phyloP scores from a whole-genome alignment of 2,888 invertebrate genomes.

The Plemyria rubiginata region DNA sequence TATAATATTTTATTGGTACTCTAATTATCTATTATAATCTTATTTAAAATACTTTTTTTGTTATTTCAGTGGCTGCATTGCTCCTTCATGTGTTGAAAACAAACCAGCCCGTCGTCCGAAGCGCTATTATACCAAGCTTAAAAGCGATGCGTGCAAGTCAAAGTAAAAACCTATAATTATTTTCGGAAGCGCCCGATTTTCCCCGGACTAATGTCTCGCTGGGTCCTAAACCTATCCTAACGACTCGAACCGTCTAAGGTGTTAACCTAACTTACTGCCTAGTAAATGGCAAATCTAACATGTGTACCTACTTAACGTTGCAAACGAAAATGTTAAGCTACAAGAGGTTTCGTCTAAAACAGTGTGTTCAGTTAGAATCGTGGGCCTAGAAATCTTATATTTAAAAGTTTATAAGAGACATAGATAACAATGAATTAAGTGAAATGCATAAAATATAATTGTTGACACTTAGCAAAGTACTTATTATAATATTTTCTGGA shows the following conservation, averaged over 20 bases:
- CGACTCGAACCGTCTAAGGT: background rate
- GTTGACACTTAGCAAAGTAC: background rate
- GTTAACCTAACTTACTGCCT: constrained; percentile 6
- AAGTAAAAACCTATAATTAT: constrained; percentile 24
- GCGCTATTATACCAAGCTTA: constrained; percentile 11
- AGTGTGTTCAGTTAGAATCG: too few species aligned
- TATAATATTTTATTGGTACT: too few species aligned
- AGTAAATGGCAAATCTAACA: constrained; percentile 5
- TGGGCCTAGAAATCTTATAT: too few species aligned
- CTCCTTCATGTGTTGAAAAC: constrained; percentile 59
- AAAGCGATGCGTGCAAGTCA: constrained; percentile 14
- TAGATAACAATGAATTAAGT: background rate
- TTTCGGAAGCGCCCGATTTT: constrained; percentile 40
- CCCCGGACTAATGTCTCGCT: constrained; percentile 37
- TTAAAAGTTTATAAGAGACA: background rate
- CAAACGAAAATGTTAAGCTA: constrained; percentile 5
- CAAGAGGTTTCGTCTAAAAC: background rate
- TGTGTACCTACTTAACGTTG: background rate
- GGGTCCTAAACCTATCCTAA: constrained; percentile 33
- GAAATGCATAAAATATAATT: too few species aligned
- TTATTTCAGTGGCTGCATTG: constrained; percentile 90
- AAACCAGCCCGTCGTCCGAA: constrained; percentile 9
- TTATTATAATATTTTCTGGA: background rate
- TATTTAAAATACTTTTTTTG: too few species aligned
- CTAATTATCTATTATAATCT: too few species aligned